A percentile compares a stretch with the other conserved stretches of the same genome.
phyloP scores from a whole-genome alignment of 2,797 vertebrate genomes.

The Sebastes glaucus region DNA sequence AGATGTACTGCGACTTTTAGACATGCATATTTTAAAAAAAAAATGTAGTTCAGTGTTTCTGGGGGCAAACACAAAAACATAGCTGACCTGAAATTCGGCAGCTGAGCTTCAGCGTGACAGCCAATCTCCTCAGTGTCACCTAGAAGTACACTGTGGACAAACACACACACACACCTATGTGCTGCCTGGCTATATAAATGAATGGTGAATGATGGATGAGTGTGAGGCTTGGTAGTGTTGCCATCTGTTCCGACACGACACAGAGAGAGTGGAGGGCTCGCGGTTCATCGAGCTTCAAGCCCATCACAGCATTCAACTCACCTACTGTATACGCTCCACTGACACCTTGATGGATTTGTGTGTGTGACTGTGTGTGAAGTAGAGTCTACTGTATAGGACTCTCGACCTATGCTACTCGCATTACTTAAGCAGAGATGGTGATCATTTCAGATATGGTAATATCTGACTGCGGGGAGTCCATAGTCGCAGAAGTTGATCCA shows the following conservation, averaged over 20 bases:
- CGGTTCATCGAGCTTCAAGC: conserved; percentile 60
- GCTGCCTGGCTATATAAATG: conserved; percentile 33
- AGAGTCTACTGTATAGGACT: conserved; percentile 6
- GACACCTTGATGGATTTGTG: conserved; percentile 33
- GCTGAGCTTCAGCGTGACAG: conserved; percentile 33
- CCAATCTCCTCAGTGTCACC: conserved; percentile 33
- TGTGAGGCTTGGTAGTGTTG: conserved; percentile 37
- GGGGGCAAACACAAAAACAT: neutral
- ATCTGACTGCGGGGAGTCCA: neutral
- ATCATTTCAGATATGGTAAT: conserved; percentile 50
- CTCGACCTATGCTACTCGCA: conserved; percentile 1
- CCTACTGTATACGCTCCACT: conserved; percentile 48
- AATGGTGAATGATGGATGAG: conserved; percentile 65
- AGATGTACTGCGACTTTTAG: neutral
- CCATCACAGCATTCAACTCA: conserved; percentile 53
- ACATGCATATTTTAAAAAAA: neutral
- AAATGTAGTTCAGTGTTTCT: neutral
- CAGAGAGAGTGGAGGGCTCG: conserved; percentile 39
- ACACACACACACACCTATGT: conserved; percentile 7
- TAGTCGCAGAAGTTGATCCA: conserved; percentile 7
- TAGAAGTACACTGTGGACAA: conserved; percentile 23
- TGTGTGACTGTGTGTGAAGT: neutral
- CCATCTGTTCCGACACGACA: conserved; percentile 68
- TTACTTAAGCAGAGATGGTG: conserved; percentile 24
- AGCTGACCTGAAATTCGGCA: conserved; percentile 11